Percentiles rank a stretch among this genome's conserved stretches.
Conservation (phyloP, 2,113 vertebrate species). For the Reinhardtius hippoglossoides region DNA sequence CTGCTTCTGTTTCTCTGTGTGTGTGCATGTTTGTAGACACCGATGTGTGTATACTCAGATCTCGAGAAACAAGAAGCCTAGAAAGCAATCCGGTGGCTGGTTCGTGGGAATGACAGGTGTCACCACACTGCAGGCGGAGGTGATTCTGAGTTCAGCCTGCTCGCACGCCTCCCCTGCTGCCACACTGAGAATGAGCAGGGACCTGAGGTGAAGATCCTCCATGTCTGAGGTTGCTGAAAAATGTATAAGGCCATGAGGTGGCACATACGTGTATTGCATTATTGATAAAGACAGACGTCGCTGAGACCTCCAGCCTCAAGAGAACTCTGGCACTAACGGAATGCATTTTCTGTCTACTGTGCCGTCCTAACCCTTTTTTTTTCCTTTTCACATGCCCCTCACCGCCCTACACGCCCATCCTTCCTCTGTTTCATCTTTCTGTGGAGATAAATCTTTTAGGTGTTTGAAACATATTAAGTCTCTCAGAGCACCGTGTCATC, state of each 20-base stretch:
- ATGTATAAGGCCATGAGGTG: slow-evolving; percentile 73
- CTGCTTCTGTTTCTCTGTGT: neutral
- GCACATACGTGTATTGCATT: slow-evolving; percentile 73
- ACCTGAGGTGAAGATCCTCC: slow-evolving; percentile 61
- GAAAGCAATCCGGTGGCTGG: slow-evolving; percentile 25
- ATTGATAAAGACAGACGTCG: slow-evolving; percentile 68
- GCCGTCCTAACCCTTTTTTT: slow-evolving; percentile 7
- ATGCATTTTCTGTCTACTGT: slow-evolving; percentile 42
- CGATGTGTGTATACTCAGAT: neutral
- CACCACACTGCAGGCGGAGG: slow-evolving; percentile 14
- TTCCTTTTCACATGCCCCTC: neutral
- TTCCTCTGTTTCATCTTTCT: neutral
- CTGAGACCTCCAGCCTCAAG: slow-evolving; percentile 42
- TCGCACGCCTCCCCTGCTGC: slow-evolving; percentile 43
- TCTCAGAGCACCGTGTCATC: slow-evolving; percentile 23
- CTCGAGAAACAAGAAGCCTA: too few species aligned
- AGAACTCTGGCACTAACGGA: slow-evolving; percentile 27
- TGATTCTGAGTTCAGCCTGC: slow-evolving; percentile 43
- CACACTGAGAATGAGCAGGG: slow-evolving; percentile 52
- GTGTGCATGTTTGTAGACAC: neutral
- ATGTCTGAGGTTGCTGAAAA: slow-evolving; percentile 75
- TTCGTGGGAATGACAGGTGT: slow-evolving; percentile 41
- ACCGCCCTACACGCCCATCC: neutral
- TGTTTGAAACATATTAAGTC: slow-evolving; percentile 49
- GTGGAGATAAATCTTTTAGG: slow-evolving; percentile 35